Evolutionary conservation across 2,113 vertebrate species (phyloP).

Genomic region (Callithrix jacchus): DNA sequence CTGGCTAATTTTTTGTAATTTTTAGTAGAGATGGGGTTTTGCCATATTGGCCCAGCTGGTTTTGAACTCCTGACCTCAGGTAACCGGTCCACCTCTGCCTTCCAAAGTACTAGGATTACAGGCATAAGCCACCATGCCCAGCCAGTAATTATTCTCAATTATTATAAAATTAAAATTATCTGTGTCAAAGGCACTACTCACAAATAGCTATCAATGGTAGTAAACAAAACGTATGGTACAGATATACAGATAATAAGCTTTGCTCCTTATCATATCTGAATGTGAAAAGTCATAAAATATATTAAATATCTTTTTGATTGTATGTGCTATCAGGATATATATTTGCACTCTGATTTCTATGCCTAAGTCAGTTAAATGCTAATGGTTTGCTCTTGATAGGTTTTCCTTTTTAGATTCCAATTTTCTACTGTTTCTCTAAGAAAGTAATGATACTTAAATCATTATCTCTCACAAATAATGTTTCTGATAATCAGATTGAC

Average conservation of each 20-base stretch:
- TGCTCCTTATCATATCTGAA: background rate
- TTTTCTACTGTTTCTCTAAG: background rate
- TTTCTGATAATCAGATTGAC: constrained; percentile 51
- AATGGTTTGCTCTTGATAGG: background rate
- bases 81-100: too few relatives aligned
- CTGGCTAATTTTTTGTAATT: too few relatives aligned
- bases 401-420: constrained; percentile 31
- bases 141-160: background rate
- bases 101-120: too few relatives aligned
- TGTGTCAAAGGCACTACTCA: background rate
- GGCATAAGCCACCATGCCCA: too few relatives aligned
- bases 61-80: too few relatives aligned
- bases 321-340: background rate
- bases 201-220: background rate
- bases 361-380: constrained; percentile 19
- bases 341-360: constrained; percentile 17
- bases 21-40: too few relatives aligned
- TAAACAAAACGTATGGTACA: background rate
- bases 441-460: background rate
- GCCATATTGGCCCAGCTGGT: too few relatives aligned
- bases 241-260: background rate
- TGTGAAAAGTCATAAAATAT: background rate
- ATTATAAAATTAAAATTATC: background rate
- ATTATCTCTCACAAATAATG: constrained; percentile 20
- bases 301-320: background rate